phyloP scores from a whole-genome alignment of 2,888 invertebrate species.

The Bedellia somnulentella region DNA sequence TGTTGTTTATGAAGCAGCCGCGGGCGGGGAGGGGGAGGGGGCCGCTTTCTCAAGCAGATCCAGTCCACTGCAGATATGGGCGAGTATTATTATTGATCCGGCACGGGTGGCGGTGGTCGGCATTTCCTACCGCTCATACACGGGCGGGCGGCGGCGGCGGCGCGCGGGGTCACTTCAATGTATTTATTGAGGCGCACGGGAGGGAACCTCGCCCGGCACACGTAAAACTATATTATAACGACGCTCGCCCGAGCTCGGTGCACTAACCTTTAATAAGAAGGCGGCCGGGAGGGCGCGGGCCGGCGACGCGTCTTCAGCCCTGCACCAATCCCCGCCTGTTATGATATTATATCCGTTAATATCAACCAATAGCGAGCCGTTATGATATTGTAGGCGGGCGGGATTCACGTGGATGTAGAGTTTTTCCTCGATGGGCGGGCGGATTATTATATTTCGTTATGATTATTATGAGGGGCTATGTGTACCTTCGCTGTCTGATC shows the following conservation, averaged over 20 bases:
- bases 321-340: constrained; percentile 59
- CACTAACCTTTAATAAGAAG: constrained; percentile 41
- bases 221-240: constrained; percentile 46
- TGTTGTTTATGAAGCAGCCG: no score
- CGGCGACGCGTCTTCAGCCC: constrained; percentile 27
- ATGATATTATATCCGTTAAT: constrained; percentile 67
- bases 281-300: constrained; percentile 20
- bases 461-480: constrained; percentile 40
- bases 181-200: constrained; percentile 45
- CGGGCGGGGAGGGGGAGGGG: constrained; percentile 19
- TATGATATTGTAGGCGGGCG: constrained; percentile 61
- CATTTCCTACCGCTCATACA: constrained; percentile 54
- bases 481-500: constrained; percentile 15
- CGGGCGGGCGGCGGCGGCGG: constrained; percentile 24
- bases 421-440: constrained; percentile 52
- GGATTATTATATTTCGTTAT: constrained; percentile 54
- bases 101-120: constrained; percentile 36
- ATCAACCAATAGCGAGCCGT: constrained; percentile 55
- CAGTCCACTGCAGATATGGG: constrained; percentile 60
- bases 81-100: constrained; percentile 62
- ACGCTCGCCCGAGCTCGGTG: constrained; percentile 26
- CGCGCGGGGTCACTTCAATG: no score
- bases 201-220: constrained; percentile 25
- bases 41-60: constrained; percentile 52
- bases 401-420: constrained; percentile 23